phyloP scores from a whole-genome alignment of 92 coral and sea anemone species.

The Epizoanthus stellaris region DNA sequence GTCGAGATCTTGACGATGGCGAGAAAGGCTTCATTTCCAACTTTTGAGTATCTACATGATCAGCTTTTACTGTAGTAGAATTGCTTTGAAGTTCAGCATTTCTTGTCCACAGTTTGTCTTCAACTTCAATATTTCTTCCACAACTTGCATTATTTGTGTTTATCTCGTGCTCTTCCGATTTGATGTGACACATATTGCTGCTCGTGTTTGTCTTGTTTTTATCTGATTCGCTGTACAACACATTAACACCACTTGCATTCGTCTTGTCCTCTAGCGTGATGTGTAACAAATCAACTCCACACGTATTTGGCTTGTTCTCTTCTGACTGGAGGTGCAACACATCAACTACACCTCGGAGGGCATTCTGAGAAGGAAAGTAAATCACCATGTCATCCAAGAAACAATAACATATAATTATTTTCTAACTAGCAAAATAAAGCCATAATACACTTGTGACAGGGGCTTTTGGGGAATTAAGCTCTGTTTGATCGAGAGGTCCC shows the following conservation, averaged over 20 bases:
- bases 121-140: neutral
- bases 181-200: neutral
- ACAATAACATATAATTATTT: neutral
- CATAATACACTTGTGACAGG: no score
- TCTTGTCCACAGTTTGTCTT: neutral
- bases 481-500: no score
- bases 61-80: neutral
- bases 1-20: neutral
- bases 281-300: conserved; percentile 19
- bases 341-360: conserved; percentile 7
- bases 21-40: neutral
- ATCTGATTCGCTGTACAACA: no score
- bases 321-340: conserved; percentile 20
- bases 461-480: no score
- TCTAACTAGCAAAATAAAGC: neutral
- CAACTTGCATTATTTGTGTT: neutral
- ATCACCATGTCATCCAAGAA: neutral
- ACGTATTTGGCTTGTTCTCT: neutral
- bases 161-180: conserved; percentile 10
- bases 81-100: neutral
- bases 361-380: neutral
- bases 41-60: neutral
- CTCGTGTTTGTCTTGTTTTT: no score
- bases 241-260: no score
- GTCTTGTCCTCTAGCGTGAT: neutral